Conservation (phyloP, 2,888 invertebrate genomes). For the Odontomyia ornata region DNA sequence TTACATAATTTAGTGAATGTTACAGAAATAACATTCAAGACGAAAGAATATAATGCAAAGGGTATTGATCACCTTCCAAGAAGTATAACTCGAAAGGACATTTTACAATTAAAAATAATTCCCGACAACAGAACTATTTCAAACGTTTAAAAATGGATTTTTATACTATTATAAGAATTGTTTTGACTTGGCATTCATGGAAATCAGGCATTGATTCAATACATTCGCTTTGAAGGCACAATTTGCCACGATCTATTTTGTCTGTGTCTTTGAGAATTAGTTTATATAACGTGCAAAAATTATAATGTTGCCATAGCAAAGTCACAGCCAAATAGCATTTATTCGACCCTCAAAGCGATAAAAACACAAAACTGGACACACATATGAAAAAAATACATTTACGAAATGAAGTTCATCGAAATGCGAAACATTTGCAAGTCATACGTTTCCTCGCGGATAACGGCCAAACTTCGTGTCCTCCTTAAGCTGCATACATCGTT, state of each 20-base stretch:
- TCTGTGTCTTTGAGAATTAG: not conserved
- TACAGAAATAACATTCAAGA: too few relatives aligned
- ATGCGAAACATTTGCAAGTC: constrained; percentile 68
- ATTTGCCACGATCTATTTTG: not conserved
- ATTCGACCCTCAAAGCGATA: not conserved
- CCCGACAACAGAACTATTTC: not conserved
- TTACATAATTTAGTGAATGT: too few relatives aligned
- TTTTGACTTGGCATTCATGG: not conserved
- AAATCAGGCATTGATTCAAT: not conserved
- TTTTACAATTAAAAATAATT: not conserved
- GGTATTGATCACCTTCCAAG: not conserved
- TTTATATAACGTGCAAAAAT: not conserved
- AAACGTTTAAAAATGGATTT: not conserved
- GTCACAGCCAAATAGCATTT: not conserved
- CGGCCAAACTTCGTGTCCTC: constrained; percentile 77
- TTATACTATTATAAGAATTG: not conserved
- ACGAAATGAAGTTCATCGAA: constrained; percentile 45
- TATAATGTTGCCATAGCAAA: not conserved
- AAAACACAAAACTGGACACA: too few relatives aligned
- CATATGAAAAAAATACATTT: constrained; percentile 47
- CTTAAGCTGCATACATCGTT: constrained; percentile 66
- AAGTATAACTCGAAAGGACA: not conserved
- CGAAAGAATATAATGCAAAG: too few relatives aligned
- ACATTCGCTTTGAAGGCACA: not conserved
- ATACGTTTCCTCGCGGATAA: constrained; percentile 80